Base-by-base conservation (phyloP, 2,113 vertebrate genomes). In the Alligator sinensis region DNA sequence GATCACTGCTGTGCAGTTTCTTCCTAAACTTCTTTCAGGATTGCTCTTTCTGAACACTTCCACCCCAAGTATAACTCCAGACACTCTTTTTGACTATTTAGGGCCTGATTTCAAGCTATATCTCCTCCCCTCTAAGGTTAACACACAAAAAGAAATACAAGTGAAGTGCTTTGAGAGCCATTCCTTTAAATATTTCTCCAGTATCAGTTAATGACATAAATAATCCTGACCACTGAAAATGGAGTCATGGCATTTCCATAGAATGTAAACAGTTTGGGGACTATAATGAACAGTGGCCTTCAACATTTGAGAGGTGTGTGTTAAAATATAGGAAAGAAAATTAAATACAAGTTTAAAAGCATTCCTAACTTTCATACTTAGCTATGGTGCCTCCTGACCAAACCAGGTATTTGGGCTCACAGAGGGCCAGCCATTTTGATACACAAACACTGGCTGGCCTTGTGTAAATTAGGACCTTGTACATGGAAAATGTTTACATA, bases 291-390 rank as follows among this genome's bases (percentile, higher is more conserved):
- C 54, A 66, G n/a, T 17, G n/a, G 28, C 4, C 78, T 5, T 38
- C 28, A 8, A 2, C 3, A 0, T 13, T 34, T 2, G 2, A 1
- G 21, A 4, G 7, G 15, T 1, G 7, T 1, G 1, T 0, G 0
- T 2, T 34, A 5, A 24, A 27, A 59, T 19, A 30, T 22, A 3
- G 2, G 34, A 30, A 60, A 5, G 2, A 57, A 13, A 2, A 2
- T 5, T 28, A 38, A 12, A 11, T n/a, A 10, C 2, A 1, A 1
- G 0, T 3, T 25, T 14, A 1, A 1, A 5, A 6, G 25, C 47
- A 4, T 1, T 4, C 21, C 7, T 63, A 28, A 5, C 18, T 8
- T 30, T 55, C 3, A 2, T 21, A 12, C 19, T 11, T 58, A 55
- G 22, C 54, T 2, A 10, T 22, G 47, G 3, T 11, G 4, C 24